Evolutionary conservation across 92 coral and sea anemone species (phyloP), one percentile per base, ranked within the genome.

Genomic region (Desmophyllum pertusum): DNA sequence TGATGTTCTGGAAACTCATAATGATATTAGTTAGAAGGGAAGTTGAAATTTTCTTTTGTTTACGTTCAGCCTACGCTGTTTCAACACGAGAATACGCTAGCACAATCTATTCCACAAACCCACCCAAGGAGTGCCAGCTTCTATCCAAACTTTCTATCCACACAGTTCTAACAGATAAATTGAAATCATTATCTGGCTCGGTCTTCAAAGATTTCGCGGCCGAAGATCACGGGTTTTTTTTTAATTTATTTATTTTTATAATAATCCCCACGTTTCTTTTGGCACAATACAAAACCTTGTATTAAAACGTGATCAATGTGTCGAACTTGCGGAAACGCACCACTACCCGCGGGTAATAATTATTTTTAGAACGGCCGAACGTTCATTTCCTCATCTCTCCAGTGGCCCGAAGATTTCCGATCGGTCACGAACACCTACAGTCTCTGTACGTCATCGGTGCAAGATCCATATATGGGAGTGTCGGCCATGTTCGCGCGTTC

Each of bases 391-490:
- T 59, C 79, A 55, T 61, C 52, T 29, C 33, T 11, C n/a, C 0
- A 31, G 0, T 7, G n/a, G n/a, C n/a, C n/a, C n/a, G n/a, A n/a
- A n/a, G n/a, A n/a, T n/a, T n/a, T n/a, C n/a, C n/a, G n/a, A n/a
- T n/a, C n/a, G n/a, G n/a, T 37, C 65, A 27, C 72, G 83, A 27
- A 59, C 10, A n/a, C n/a, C n/a, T n/a, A n/a, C n/a, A n/a, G n/a
- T n/a, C n/a, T 15, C 15, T 0, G 3, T 73, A 41, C 72, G 86
- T 42, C 37, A 27, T 3, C n/a, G 19, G 35, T 40, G 78, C 23
- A 39, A 53, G 33, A 57, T 30, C 86, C 86, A 71, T 82, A 82
- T 82, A 71, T 82, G 86, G 86, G 17, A 5, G 31, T 31, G 61
- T 43, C 86, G 86, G 70, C 37, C 14, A 1, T 33, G 29, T 42